Evolutionary conservation across 2,888 invertebrate species (phyloP).

Genomic region (Pandemis corylana): DNA sequence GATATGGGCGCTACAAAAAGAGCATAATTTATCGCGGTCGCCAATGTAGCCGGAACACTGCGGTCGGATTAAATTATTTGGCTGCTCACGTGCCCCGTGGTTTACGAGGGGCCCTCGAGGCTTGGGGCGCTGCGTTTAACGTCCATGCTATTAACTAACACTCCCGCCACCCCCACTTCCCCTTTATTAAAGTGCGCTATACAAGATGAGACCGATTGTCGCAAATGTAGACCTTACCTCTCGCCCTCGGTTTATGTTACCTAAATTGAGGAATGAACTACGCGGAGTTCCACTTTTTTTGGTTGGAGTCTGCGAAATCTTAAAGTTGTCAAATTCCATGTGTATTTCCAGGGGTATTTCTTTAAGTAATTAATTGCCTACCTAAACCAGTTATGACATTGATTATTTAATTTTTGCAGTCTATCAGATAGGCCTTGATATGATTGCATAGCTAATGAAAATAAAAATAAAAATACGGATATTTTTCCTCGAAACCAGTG

Average conservation of each 20-base stretch:
- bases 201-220: conserved; percentile 45
- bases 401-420: too few relatives aligned
- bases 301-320: conserved; percentile 6
- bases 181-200: conserved; percentile 37
- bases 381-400: too few relatives aligned
- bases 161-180: conserved; percentile 42
- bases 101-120: conserved; percentile 51
- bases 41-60: conserved; percentile 46
- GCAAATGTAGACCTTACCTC: conserved; percentile 18
- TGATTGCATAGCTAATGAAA: too few relatives aligned
- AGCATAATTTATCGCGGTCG: conserved; percentile 40
- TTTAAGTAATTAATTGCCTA: too few relatives aligned
- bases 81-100: conserved; percentile 56
- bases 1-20: conserved; percentile 35
- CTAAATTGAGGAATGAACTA: conserved; percentile 30
- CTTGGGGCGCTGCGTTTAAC: conserved; percentile 50
- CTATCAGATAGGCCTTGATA: too few relatives aligned
- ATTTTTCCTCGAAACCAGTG: too few relatives aligned
- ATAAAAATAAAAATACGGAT: too few relatives aligned
- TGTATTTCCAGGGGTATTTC: neutral
- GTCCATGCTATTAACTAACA: conserved; percentile 55
- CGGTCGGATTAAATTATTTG: conserved; percentile 61
- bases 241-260: conserved; percentile 8
- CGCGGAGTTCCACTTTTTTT: neutral
- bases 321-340: conserved; percentile 28